A percentile compares a stretch with the other conserved stretches of the same genome.
These are phyloP conservation scores for Pteruthius melanotis DNA, from an alignment of 2,113 vertebrate species.

Conservation along the genomic window DNA sequence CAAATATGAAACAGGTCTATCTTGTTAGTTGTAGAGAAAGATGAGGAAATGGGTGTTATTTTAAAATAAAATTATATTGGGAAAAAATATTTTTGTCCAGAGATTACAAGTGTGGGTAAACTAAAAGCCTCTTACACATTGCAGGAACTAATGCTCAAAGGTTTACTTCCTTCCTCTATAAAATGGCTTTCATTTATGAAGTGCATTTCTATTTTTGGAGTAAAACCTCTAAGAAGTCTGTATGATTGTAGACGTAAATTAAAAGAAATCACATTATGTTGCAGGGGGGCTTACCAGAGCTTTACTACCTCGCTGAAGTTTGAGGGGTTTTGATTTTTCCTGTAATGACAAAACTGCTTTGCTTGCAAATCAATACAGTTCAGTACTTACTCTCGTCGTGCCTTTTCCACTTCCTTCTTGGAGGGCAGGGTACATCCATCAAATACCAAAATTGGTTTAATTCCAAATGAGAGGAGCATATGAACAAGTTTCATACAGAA, in stretches of 20 bases:
- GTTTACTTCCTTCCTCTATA: slow-evolving; percentile 33
- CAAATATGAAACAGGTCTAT: neutral
- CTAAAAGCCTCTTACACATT: neutral
- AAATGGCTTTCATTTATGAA: neutral
- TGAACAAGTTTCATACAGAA: slow-evolving; percentile 97
- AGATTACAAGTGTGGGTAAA: neutral
- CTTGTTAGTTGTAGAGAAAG: neutral
- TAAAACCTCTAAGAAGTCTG: slow-evolving; percentile 36
- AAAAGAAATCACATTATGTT: neutral
- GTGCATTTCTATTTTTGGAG: slow-evolving; percentile 25
- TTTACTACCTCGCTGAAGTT: neutral
- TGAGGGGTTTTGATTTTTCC: neutral
- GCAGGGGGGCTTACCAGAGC: neutral
- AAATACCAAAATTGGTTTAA: slow-evolving; percentile 93
- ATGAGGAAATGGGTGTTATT: neutral
- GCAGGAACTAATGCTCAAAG: slow-evolving; percentile 13
- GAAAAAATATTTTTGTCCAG: neutral
- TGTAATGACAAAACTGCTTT: neutral
- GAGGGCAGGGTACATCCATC: slow-evolving; percentile 95
- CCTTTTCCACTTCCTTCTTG: slow-evolving; percentile 91
- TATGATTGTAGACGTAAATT: neutral
- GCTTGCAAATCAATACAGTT: neutral
- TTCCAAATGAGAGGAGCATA: slow-evolving; percentile 86
- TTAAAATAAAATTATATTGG: neutral
- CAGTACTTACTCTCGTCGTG: slow-evolving; percentile 87